Percentiles rank a stretch among this genome's conserved stretches.
phyloP scores from a whole-genome alignment of 2,888 invertebrate species.

The Ormia ochracea region DNA sequence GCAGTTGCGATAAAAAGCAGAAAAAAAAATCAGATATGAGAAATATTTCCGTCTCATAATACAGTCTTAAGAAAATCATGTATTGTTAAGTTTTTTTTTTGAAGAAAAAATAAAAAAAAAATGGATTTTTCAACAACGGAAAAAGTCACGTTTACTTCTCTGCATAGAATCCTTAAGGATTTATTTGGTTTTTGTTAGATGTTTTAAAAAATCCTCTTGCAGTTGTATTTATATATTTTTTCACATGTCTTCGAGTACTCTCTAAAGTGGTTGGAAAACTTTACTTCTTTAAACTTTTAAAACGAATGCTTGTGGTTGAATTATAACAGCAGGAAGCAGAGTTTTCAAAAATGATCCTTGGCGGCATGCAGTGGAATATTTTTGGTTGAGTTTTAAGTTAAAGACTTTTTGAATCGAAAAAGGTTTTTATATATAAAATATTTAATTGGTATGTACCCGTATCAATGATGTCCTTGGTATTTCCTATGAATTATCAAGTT shows the following conservation, averaged over 20 bases:
- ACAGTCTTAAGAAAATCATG: conserved; percentile 30
- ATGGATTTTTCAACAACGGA: conserved; percentile 32
- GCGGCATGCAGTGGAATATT: not conserved
- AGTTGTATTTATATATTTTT: conserved; percentile 5
- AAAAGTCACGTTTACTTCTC: conserved; percentile 59
- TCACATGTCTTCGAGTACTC: not conserved
- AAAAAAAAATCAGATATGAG: not conserved
- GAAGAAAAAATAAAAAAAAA: conserved; percentile 32
- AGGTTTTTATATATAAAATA: no score
- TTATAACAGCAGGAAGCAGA: not conserved
- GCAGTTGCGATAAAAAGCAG: not conserved
- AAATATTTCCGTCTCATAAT: conserved; percentile 46
- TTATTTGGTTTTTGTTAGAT: conserved; percentile 18
- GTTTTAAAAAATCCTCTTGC: not conserved
- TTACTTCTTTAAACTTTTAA: conserved; percentile 27
- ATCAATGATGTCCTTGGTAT: no score
- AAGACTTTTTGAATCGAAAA: no score
- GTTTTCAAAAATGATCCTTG: not conserved
- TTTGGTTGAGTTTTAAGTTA: not conserved
- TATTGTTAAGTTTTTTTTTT: conserved; percentile 28
- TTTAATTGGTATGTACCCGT: no score
- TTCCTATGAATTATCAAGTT: no score
- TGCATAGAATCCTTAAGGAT: conserved; percentile 31
- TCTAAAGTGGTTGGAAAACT: conserved; percentile 42
- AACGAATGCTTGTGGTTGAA: conserved; percentile 27